Base-by-base conservation (phyloP, 2,797 vertebrate species). In the Propithecus perrieri region DNA sequence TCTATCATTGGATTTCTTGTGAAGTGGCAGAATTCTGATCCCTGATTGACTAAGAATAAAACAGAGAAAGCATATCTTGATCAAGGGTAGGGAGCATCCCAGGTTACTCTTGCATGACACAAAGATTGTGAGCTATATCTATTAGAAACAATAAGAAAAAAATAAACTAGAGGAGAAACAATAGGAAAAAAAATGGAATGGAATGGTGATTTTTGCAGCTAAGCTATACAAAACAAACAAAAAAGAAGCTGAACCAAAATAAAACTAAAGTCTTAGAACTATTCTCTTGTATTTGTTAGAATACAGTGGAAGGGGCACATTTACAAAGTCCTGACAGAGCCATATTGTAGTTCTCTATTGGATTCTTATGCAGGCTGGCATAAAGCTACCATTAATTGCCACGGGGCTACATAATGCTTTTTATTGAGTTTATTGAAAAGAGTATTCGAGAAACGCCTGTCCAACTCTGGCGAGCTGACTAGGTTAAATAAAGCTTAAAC, bases 401-500 rank as follows among this genome's bases (percentile, higher is more conserved):
- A 24, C 5, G 96, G 91, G 96, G 93, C 91, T 94, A 71, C 72
- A 93, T 94, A 94, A 94, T 79, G 63, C 85, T 83, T 97, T 94
- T 95, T 89, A 93, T 53, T 95, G 85, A 95, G 86, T 96, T 95
- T 96, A 96, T 96, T 97, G 95, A 96, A 97, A 97, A 87, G 80
- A 92, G 53, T 57, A 76, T 94, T 97, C 97, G 80, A 97, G 91
- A 97, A 97, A 95, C 96, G 97, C 89, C 86, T 94, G 53, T 94
- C 93, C 80, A 96, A 96, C 86, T 92, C 84, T 90, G 43, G 91
- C 85, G 61, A 98, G 97, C 97, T 98, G 97, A 97, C 95, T 94
- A 97, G 80, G 86, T 98, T 97, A 97, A 98, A 98, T 97, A 98
- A 98, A 97, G 80, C 94, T 97, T 97, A 96, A 97, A 92, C 75